Percentiles rank a stretch among this genome's conserved stretches.
Evolutionary conservation across 2,113 vertebrate genomes (phyloP).

Genomic region (Chloroceryle aenea): DNA sequence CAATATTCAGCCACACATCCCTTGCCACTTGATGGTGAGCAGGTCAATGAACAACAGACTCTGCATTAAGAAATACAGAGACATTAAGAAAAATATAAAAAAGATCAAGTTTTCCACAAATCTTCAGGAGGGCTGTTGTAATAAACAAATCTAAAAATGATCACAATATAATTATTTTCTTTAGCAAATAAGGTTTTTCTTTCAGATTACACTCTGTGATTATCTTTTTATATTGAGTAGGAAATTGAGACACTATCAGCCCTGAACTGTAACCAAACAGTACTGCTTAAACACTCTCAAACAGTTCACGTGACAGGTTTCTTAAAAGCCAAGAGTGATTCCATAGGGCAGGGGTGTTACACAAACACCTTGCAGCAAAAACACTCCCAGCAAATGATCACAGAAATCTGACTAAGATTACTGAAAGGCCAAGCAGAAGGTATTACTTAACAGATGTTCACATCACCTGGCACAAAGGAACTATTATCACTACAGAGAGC

Average conservation of each 20-base stretch:
- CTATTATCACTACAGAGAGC: background rate
- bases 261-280: background rate
- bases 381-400: background rate
- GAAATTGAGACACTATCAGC: background rate
- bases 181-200: background rate
- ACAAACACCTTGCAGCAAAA: background rate
- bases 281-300: background rate
- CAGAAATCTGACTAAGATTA: background rate
- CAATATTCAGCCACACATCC: background rate
- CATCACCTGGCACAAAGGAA: background rate
- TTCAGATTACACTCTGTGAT: background rate
- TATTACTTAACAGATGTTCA: background rate
- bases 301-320: background rate
- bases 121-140: background rate
- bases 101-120: background rate
- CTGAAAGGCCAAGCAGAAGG: background rate
- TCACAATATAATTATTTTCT: background rate
- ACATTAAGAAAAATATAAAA: background rate
- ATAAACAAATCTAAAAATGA: background rate
- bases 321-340: background rate
- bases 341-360: background rate
- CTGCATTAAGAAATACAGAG: background rate
- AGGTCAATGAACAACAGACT: background rate
- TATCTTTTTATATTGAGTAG: background rate
- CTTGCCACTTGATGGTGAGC: background rate